Evolutionary conservation across 2,888 invertebrate genomes (phyloP).

Genomic region (Harmothoe impar): DNA sequence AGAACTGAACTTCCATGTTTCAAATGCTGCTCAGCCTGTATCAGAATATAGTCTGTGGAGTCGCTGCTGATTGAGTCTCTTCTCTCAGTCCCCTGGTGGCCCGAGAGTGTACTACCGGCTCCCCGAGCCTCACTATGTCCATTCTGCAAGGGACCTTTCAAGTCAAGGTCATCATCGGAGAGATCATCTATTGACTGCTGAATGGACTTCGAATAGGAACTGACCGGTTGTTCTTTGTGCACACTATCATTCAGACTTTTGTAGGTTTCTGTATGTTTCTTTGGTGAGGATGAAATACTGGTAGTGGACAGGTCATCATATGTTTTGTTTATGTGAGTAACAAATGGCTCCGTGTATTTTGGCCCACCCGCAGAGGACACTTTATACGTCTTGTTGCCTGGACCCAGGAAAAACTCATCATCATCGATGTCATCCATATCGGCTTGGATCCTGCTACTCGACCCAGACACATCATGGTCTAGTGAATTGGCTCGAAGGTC

Average conservation of each 20-base stretch:
- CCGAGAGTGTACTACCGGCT: background rate
- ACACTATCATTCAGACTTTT: background rate
- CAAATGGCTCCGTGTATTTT: constrained; percentile 31
- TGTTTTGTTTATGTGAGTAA: background rate
- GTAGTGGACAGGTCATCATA: constrained; percentile 23
- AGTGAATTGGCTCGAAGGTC: background rate
- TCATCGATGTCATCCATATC: constrained; percentile 46
- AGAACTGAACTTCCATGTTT: constrained; percentile 24
- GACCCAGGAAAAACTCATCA: constrained; percentile 56
- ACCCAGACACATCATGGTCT: background rate
- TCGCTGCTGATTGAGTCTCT: constrained; percentile 63
- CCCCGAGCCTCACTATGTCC: background rate
- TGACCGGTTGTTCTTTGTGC: background rate
- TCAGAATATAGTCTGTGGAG: constrained; percentile 63
- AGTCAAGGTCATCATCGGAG: background rate
- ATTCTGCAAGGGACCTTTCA: constrained; percentile 4
- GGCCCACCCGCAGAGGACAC: constrained; percentile 13
- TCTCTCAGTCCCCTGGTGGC: constrained; percentile 12
- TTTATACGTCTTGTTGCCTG: constrained; percentile 48
- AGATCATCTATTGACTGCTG: constrained; percentile 33
- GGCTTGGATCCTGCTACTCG: background rate
- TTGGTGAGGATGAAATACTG: background rate
- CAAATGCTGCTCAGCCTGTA: constrained; percentile 47
- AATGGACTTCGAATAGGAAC: background rate
- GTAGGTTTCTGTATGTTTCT: background rate